phyloP scores from a whole-genome alignment of 2,113 vertebrate genomes.

The Petroica traversi region DNA sequence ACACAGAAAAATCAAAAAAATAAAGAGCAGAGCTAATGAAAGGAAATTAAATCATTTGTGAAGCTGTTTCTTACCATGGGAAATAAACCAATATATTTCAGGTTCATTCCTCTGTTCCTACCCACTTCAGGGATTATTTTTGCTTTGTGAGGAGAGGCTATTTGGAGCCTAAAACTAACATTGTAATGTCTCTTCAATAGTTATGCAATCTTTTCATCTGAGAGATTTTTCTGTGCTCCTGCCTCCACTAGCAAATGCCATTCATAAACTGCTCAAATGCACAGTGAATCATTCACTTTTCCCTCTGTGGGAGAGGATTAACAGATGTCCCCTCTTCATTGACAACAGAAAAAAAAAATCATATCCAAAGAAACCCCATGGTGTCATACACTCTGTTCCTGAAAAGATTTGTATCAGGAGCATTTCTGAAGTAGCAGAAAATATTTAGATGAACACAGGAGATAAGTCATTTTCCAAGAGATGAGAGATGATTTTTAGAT shows the following conservation, averaged over 20 bases:
- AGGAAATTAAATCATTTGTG: not conserved
- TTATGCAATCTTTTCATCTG: not conserved
- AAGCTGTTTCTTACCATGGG: not conserved
- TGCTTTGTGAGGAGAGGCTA: not conserved
- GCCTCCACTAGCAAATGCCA: not conserved
- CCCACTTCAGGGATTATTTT: not conserved
- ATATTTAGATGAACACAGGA: not conserved
- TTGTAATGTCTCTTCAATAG: not conserved
- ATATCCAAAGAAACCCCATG: not conserved
- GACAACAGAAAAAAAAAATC: not conserved
- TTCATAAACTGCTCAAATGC: not conserved
- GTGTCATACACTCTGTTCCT: not conserved
- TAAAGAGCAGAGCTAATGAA: not conserved
- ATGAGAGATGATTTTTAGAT: not conserved
- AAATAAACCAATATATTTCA: not conserved
- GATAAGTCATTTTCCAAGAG: not conserved
- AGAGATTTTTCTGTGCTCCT: not conserved
- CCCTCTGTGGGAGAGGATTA: not conserved
- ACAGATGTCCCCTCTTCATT: not conserved
- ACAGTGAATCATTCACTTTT: not conserved
- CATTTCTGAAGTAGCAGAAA: not conserved
- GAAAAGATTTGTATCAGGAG: not conserved
- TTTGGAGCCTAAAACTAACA: not conserved
- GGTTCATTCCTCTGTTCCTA: not conserved
- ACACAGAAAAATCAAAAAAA: not conserved